Percentiles rank a stretch among this genome's conserved stretches.
These are phyloP conservation scores for Apogon hyalosoma DNA, from an alignment of 2,797 vertebrate genomes.

Conservation along the genomic window DNA sequence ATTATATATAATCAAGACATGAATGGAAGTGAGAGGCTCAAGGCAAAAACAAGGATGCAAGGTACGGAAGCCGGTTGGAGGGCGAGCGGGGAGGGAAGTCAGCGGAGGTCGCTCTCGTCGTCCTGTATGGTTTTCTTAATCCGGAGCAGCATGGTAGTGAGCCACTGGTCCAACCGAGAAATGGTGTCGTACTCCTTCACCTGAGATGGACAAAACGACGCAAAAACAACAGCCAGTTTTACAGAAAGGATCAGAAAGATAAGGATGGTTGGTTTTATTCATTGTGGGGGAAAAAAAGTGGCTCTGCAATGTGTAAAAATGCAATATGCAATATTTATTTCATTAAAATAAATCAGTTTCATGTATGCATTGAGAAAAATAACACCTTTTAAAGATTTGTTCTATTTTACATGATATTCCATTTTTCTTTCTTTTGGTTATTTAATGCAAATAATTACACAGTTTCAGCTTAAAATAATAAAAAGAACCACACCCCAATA, in stretches of 20 bases:
- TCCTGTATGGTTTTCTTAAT: slow-evolving; percentile 95
- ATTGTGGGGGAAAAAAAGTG: too few species aligned
- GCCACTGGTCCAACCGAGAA: slow-evolving; percentile 94
- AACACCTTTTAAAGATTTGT: too few species aligned
- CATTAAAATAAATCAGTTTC: too few species aligned
- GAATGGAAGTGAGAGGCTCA: slow-evolving; percentile 50
- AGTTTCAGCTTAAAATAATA: too few species aligned
- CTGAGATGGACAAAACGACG: slow-evolving; percentile 46
- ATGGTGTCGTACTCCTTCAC: slow-evolving; percentile 92
- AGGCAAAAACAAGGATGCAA: slow-evolving; percentile 46
- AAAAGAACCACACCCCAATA: too few species aligned
- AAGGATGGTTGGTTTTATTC: too few species aligned
- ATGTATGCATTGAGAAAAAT: too few species aligned
- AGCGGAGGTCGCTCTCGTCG: slow-evolving; percentile 91
- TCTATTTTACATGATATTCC: too few species aligned
- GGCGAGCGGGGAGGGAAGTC: slow-evolving; percentile 46
- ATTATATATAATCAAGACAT: slow-evolving; percentile 20
- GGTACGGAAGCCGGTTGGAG: not conserved
- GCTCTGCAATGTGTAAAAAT: too few species aligned
- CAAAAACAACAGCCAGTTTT: not conserved
- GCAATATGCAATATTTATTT: too few species aligned
- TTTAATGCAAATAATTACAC: too few species aligned
- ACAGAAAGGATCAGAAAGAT: not conserved
- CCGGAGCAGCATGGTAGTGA: slow-evolving; percentile 94
- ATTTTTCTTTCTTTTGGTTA: too few species aligned